Evolutionary conservation across 1,140 invertebrate genomes (phyloP), one percentile per base, ranked within the genome.

Genomic region (Drosophila ambigua): DNA sequence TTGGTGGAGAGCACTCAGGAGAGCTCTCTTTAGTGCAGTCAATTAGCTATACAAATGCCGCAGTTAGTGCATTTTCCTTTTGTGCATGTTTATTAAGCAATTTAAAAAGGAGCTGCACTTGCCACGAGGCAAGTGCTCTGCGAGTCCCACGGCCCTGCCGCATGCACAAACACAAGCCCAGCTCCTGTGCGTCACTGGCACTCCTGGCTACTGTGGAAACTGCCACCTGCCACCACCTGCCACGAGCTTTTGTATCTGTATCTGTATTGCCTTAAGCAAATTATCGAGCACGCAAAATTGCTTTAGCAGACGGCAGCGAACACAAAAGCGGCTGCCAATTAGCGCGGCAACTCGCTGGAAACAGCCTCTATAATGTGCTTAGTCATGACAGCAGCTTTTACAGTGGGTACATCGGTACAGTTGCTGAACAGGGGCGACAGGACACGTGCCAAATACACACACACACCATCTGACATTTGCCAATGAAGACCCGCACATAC

Each of bases 281-380:
- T 87, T 88, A 87, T 88, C 71, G 63, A 88, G 83, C 71, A 78
- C 24, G 71, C 55, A 72, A 79, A 84, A 87, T 87, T 79, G 78
- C 63, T 72, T 81, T 75, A 65, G 73, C 61, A 50, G 71, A 67
- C 53, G 63, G 76, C 45, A 64, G 74, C 41, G 66, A 76, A 43
- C 45, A 76, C 73, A 76, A 87, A 85, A 76, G 82, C 65, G 65
- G 50, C 66, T 88, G 78, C 78, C 82, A 87, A 87, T 87, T 87
- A 87, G 74, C 83, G 83, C 51, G 15, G 4, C 35, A 11, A 13
- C 11, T 39, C 35, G 35, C 11, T 39, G 43, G 41, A 41, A 39
- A 69, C 55, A 59, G 65, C 53, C 75, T 55, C 44, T 44, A 46
- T 87, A 87, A 87, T 87, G 55, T 72, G 82, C 78, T 87, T 87